Conservation (phyloP, 2,113 vertebrate genomes). For the Etheostoma cragini region DNA sequence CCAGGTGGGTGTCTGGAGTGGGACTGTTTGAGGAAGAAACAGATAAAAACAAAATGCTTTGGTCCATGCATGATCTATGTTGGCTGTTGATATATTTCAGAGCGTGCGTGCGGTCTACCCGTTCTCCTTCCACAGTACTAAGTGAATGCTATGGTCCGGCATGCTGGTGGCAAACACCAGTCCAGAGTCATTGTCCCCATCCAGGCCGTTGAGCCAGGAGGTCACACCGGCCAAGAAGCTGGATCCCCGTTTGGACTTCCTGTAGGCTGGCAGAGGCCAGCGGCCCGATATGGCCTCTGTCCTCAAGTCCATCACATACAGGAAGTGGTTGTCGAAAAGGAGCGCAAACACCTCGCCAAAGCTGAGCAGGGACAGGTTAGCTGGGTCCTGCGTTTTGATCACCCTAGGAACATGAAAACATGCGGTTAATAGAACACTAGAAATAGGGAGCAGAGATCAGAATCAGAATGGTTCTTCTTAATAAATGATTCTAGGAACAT, state of each 20-base stretch:
- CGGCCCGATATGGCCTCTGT: conserved; percentile 94
- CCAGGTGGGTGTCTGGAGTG: conserved; percentile 21
- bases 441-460: too few relatives aligned
- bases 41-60: conserved; percentile 83
- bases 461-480: too few relatives aligned
- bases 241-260: conserved; percentile 97
- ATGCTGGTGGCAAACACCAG: conserved; percentile 99
- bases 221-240: conserved; percentile 97
- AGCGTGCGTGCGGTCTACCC: conserved; percentile 77
- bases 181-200: conserved; percentile 93
- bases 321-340: conserved; percentile 95
- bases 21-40: conserved; percentile 50
- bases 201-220: conserved; percentile 95
- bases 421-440: not conserved
- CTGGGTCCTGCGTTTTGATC: conserved; percentile 93
- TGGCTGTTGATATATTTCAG: conserved; percentile 66
- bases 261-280: conserved; percentile 97
- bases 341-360: conserved; percentile 96
- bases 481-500: too few relatives aligned
- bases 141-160: conserved; percentile 99
- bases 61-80: conserved; percentile 90
- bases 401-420: conserved; percentile 85
- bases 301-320: conserved; percentile 98
- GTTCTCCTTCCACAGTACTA: conserved; percentile 98
- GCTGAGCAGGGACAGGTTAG: conserved; percentile 94